Conservation (phyloP, 2,797 vertebrate genomes). For the Takifugu rubripes region DNA sequence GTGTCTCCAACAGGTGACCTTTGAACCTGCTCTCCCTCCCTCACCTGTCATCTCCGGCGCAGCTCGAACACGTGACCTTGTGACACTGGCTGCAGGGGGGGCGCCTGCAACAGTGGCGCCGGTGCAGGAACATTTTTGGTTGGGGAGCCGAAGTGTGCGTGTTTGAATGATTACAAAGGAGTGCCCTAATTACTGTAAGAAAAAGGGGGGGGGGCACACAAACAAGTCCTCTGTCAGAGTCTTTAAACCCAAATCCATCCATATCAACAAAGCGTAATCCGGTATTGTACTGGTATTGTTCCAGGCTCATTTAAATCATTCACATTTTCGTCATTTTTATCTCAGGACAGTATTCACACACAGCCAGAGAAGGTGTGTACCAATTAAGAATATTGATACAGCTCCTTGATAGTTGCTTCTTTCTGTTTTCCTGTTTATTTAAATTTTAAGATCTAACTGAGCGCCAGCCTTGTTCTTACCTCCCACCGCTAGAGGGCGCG, state of each 20-base stretch:
- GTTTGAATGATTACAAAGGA: background rate
- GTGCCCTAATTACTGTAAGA: too few relatives aligned
- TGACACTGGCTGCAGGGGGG: conserved; percentile 5
- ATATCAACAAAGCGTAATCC: background rate
- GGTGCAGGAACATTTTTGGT: too few relatives aligned
- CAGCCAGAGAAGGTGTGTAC: too few relatives aligned
- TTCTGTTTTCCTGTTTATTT: too few relatives aligned
- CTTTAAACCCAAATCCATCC: background rate
- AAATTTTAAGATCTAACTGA: background rate
- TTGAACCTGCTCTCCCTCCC: conserved; percentile 88
- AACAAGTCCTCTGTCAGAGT: background rate
- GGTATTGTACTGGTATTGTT: too few relatives aligned
- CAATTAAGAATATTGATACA: too few relatives aligned
- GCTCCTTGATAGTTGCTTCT: too few relatives aligned
- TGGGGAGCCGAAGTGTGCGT: background rate
- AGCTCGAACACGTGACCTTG: too few relatives aligned
- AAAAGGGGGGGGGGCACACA: background rate
- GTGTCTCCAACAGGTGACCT: conserved; percentile 80
- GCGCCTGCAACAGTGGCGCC: background rate
- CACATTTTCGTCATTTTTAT: too few relatives aligned
- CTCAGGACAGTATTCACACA: too few relatives aligned
- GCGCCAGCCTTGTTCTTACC: conserved; percentile 19
- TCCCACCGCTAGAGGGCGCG: conserved; percentile 51
- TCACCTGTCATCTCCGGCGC: conserved; percentile 76
- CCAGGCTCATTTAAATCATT: too few relatives aligned